Percentiles rank a stretch among this genome's conserved stretches.
Evolutionary conservation across 2,888 invertebrate genomes (phyloP).

Genomic region (Tricholauxania praeusta): DNA sequence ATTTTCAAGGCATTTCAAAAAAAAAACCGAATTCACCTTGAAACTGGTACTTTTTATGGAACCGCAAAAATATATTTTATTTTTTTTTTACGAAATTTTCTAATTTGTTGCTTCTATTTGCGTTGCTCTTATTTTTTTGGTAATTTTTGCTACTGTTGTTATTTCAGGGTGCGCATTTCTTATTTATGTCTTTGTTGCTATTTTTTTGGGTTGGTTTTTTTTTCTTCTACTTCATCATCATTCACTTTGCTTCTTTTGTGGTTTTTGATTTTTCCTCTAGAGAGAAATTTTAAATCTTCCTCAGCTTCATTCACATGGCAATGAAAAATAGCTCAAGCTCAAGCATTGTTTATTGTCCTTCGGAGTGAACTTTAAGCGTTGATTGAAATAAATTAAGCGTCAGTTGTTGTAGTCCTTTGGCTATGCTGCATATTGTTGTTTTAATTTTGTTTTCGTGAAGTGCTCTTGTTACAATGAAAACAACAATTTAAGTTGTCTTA

Average conservation of each 20-base stretch:
- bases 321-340: slow-evolving; percentile 17
- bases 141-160: too few species aligned
- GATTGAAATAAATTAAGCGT: slow-evolving; percentile 16
- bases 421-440: background rate
- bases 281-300: slow-evolving; percentile 5
- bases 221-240: background rate
- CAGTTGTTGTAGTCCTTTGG: background rate
- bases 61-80: too few species aligned
- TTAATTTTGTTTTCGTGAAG: background rate
- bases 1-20: too few species aligned
- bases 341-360: slow-evolving; percentile 12
- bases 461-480: background rate
- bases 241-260: background rate
- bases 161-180: too few species aligned
- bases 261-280: too few species aligned
- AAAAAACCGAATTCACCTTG: too few species aligned
- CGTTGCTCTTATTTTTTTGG: too few species aligned
- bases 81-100: too few species aligned
- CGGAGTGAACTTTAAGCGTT: slow-evolving; percentile 13
- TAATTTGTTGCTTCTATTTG: too few species aligned
- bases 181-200: too few species aligned
- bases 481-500: background rate
- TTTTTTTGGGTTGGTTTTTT: too few species aligned
- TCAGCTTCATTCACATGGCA: background rate
- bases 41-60: too few species aligned